Evolutionary conservation across 2,888 invertebrate species (phyloP).

Genomic region (Acrocera orbiculus): DNA sequence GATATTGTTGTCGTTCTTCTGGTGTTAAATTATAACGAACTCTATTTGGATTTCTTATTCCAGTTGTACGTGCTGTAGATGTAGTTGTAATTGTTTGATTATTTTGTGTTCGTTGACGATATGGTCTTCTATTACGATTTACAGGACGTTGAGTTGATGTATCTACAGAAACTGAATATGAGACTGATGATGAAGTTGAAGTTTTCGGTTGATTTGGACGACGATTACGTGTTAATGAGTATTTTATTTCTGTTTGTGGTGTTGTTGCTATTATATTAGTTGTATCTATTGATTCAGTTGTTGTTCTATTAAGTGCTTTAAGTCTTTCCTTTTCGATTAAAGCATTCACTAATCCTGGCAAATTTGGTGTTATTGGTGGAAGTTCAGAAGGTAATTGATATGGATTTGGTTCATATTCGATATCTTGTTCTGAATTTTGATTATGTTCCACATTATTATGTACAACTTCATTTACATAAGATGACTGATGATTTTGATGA

Average conservation of each 20-base stretch:
- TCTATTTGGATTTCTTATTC: conserved; percentile 27
- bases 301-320: conserved; percentile 15
- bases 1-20: conserved; percentile 27
- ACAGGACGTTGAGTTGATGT: conserved; percentile 21
- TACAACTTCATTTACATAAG: conserved; percentile 7
- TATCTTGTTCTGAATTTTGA: conserved; percentile 21
- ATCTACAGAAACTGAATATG: conserved; percentile 21
- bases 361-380: conserved; percentile 38
- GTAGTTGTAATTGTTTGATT: conserved; percentile 7
- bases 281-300: conserved; percentile 30
- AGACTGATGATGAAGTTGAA: conserved; percentile 25
- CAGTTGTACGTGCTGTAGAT: conserved; percentile 20
- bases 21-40: conserved; percentile 29
- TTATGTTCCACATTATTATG: conserved; percentile 24
- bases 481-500: conserved; percentile 21
- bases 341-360: conserved; percentile 42
- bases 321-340: conserved; percentile 34
- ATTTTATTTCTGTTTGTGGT: conserved; percentile 25
- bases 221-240: no score
- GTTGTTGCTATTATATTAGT: conserved; percentile 19
- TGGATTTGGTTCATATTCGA: conserved; percentile 32
- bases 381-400: conserved; percentile 38
- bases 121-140: conserved; percentile 31
- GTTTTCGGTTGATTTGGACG: conserved; percentile 32
- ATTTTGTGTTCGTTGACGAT: conserved; percentile 18